Base-by-base conservation (phyloP, 2,113 vertebrate genomes). In the Psammodynastes pulverulentus region DNA sequence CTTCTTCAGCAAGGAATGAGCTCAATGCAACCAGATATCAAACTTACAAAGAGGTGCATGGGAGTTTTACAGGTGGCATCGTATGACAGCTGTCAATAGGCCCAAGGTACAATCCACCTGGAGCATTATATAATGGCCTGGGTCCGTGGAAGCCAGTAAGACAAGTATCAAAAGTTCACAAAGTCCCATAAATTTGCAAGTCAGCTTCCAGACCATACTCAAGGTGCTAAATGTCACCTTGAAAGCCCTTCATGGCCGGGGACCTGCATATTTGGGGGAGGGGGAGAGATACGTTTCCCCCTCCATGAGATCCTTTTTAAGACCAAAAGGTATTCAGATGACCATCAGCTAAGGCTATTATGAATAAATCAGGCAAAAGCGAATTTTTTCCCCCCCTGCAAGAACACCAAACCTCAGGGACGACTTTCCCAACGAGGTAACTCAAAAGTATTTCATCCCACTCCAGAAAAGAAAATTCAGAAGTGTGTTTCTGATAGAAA, bases 71-170 rank as follows among this genome's bases (percentile, higher is more conserved):
- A 62, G 23, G 23, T 51, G 39, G 54, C 13, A 51, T 23, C 0
- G 6, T 51, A 58, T 92, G 21, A 91, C 90, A 89, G 86, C 91
- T 91, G 90, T 94, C 94, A 93, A n/a, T n/a, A 58, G 89, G 54
- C 92, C 92, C 95, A 10, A 88, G 86, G 86, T 39, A 92, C 34
- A 53, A 49, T 10, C 52, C 51, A 46, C 19, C 26, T 21, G 58
- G 54, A n/a, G 34, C 10, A 4, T 45, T 54, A 43, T 15, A 43
- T 1, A 56, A 17, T n/a, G 56, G 29, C 43, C n/a, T 19, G 17
- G 19, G 10, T 21, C 84, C 26, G 10, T 62, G 53, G 34, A 79
- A 53, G 39, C n/a, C 67, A 84, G 12, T 26, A 26, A 24, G 5
- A 45, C 5, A 19, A 39, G 34, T 45, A 29, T 9, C 39, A 45